Evolutionary conservation across 2,113 vertebrate genomes (phyloP), one percentile per base, ranked within the genome.

Genomic region (Crotalus tigris): DNA sequence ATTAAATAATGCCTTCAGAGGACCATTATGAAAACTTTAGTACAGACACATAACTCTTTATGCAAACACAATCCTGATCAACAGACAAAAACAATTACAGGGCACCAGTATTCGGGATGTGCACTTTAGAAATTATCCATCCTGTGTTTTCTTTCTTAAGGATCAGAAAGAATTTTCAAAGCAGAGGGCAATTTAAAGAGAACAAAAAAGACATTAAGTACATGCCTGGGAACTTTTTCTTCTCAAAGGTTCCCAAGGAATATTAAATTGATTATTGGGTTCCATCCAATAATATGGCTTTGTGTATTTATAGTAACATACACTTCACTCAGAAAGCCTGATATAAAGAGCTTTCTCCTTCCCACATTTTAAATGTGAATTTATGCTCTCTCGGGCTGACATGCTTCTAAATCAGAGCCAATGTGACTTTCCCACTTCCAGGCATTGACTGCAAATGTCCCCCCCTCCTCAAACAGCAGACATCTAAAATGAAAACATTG

Each of bases 401-500:
- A 1, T 93, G 88, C 26, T 94, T 88, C 90, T 11, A 91, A 0
- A 61, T 15, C 91, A 85, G 10, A 33, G 69, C 11, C 46, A 92
- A 19, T 0, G 6, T 91, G n/a, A n/a, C 29, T 89, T 91, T 85
- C 49, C 21, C 26, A 24, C 3, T 8, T 8, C 44, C n/a, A 61
- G 88, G 29, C 24, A 10, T 89, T 92, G 90, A 59, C 2, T 54
- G 91, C 21, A n/a, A 91, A 88, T 91, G 85, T 39, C 7, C 4
- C 33, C 5, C 7, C 53, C 44, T 13, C 21, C 23, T 15, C 2
- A 87, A 19, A 5, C 24, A 33, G 93, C 46, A n/a, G 90, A 12
- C 26, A 29, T 90, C 5, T 24, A 90, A 86, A 91, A 93, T 86
- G 6, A 93, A 46, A 94, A 44, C 33, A 69, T 24, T 85, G 55